Evolutionary conservation across 2,888 invertebrate species (phyloP), one percentile per base, ranked within the genome.

Genomic region (Terebella lapidaria): DNA sequence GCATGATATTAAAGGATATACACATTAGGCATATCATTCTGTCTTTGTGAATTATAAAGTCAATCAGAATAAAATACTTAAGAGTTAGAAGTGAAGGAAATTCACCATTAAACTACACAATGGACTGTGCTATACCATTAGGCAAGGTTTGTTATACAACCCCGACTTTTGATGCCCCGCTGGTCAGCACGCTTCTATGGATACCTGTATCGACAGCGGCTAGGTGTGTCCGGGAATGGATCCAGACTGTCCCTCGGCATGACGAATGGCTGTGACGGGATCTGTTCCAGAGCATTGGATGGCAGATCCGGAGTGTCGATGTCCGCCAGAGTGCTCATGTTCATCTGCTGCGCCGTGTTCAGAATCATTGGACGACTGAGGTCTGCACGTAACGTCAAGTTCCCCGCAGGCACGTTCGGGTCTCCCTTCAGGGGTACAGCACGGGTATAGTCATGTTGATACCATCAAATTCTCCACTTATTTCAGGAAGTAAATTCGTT

Each of bases 371-470:
- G 72, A n/a, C 71, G 70, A 15, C 61, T 61, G 30, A 77, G 61
- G 63, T 74, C 72, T 1, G 67, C 73, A 24, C 63, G 51, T 24
- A 77, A 63, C 57, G 75, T 77, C 1, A 74, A 56, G 55, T 77
- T 67, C n/a, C 72, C 72, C 15, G 77, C 73, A 18, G 78, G 78
- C 3, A 78, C 74, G 67, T 77, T 77, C 0, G 72, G 73, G 63
- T 78, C 78, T 45, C 78, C 78, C 77, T 78, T 60, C 2, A 58
- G 42, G 18, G 10, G 18, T 35, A 15, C 10, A 18, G 10, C 42
- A 35, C 42, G 10, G 18, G 42, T 10, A 10, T 10, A 35, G 10
- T 35, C 10, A 15, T 35, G 42, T 18, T 35, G 18, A 15, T 10
- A 18, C n/a, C n/a, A n/a, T n/a, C n/a, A n/a, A n/a, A n/a, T n/a